Conservation (phyloP, 2,797 vertebrate genomes). For the Pseudopleuronectes americanus region DNA sequence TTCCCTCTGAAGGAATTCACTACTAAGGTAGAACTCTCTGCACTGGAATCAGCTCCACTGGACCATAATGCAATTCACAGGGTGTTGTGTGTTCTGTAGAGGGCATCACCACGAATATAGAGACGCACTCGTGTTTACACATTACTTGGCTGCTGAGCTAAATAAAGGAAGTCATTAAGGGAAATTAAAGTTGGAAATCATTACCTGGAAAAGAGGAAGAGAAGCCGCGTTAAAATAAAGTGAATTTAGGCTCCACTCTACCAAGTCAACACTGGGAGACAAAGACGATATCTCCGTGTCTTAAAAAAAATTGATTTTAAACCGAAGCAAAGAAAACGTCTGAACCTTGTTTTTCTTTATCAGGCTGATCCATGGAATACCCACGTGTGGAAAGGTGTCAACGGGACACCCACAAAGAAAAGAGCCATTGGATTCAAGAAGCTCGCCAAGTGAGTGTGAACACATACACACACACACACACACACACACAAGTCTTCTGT, state of each 20-base stretch:
- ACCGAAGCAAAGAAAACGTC: background rate
- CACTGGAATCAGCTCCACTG: background rate
- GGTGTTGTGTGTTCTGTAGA: background rate
- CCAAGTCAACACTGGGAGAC: background rate
- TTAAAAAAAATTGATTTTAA: background rate
- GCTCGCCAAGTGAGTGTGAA: slow-evolving; percentile 92
- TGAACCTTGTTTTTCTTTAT: slow-evolving; percentile 7
- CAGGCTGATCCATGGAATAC: slow-evolving; percentile 96
- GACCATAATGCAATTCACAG: background rate
- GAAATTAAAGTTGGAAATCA: slow-evolving; percentile 25
- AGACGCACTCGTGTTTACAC: slow-evolving; percentile 7
- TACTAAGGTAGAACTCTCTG: background rate
- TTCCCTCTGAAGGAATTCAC: too few species aligned
- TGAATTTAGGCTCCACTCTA: slow-evolving; percentile 1
- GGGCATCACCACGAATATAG: background rate
- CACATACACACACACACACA: too few species aligned
- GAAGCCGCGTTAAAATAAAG: background rate
- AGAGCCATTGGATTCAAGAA: slow-evolving; percentile 98
- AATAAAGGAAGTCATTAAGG: slow-evolving; percentile 15
- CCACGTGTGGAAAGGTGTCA: slow-evolving; percentile 95
- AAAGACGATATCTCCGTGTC: slow-evolving; percentile 4
- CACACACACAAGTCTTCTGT: too few species aligned
- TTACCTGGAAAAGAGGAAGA: background rate
- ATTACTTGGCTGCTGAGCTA: background rate
- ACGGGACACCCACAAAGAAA: slow-evolving; percentile 97